These are phyloP conservation scores for Caenorhabditis remanei DNA, from an alignment of 1,140 invertebrate genomes.

Conservation along the genomic window DNA sequence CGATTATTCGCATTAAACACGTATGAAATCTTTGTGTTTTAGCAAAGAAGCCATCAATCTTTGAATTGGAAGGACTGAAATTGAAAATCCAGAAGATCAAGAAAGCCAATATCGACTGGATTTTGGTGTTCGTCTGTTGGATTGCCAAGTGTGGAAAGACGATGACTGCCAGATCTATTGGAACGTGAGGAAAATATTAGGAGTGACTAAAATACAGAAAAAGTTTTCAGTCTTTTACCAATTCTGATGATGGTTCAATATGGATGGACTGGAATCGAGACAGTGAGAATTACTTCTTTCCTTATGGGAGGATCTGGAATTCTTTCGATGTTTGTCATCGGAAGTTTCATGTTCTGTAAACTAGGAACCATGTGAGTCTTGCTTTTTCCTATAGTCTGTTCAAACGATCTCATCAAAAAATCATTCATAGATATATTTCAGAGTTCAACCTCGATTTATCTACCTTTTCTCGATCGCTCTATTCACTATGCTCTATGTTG, in stretches of 20 bases:
- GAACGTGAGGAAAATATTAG: constrained; percentile 37
- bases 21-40: not conserved
- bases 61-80: constrained; percentile 47
- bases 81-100: constrained; percentile 48
- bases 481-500: constrained; percentile 46
- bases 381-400: not conserved
- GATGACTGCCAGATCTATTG: constrained; percentile 33
- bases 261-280: constrained; percentile 54
- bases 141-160: constrained; percentile 44
- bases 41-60: constrained; percentile 44
- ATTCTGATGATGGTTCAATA: constrained; percentile 56
- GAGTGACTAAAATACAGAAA: not conserved
- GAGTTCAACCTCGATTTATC: constrained; percentile 35
- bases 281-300: constrained; percentile 48
- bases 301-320: constrained; percentile 55
- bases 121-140: constrained; percentile 35
- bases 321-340: constrained; percentile 54
- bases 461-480: constrained; percentile 42
- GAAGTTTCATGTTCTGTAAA: constrained; percentile 55
- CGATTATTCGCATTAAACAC: not conserved
- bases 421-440: not conserved
- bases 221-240: constrained; percentile 18
- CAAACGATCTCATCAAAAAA: too few species aligned
- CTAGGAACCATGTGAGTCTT: constrained; percentile 28
- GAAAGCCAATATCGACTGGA: constrained; percentile 32